These are phyloP conservation scores for Eriosoma lanigerum DNA, from an alignment of 1,140 invertebrate species.

Conservation along the genomic window DNA sequence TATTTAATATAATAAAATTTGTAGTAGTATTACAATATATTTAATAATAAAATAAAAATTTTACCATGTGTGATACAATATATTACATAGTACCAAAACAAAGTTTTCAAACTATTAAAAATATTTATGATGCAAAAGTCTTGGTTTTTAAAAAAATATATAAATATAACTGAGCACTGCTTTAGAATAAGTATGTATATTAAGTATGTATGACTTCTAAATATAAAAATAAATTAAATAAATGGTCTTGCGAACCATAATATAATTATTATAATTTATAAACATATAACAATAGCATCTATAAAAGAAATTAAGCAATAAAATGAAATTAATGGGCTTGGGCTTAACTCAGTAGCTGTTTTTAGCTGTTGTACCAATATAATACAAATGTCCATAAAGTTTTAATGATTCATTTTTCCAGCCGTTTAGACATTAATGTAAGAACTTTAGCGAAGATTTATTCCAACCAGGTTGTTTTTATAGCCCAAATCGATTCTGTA, in stretches of 20 bases:
- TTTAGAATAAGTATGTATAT: too few species aligned
- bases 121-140: too few species aligned
- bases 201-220: neutral
- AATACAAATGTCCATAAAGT: conserved; percentile 16
- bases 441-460: conserved; percentile 40
- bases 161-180: too few species aligned
- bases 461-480: conserved; percentile 47
- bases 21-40: too few species aligned
- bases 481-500: conserved; percentile 47
- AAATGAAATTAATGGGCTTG: conserved; percentile 40
- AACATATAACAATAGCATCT: neutral
- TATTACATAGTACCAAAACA: too few species aligned
- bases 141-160: too few species aligned
- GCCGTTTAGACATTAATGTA: conserved; percentile 47
- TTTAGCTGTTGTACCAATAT: conserved; percentile 3
- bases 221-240: conserved; percentile 17
- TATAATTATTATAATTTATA: neutral
- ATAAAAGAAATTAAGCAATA: conserved; percentile 42
- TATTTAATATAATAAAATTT: too few species aligned
- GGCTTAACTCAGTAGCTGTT: conserved; percentile 10
- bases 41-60: too few species aligned
- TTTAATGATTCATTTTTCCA: conserved; percentile 50
- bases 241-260: neutral
- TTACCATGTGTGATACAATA: too few species aligned
- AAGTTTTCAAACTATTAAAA: too few species aligned